Conservation (phyloP, 1,140 invertebrate genomes). For the Drosophila athabasca region DNA sequence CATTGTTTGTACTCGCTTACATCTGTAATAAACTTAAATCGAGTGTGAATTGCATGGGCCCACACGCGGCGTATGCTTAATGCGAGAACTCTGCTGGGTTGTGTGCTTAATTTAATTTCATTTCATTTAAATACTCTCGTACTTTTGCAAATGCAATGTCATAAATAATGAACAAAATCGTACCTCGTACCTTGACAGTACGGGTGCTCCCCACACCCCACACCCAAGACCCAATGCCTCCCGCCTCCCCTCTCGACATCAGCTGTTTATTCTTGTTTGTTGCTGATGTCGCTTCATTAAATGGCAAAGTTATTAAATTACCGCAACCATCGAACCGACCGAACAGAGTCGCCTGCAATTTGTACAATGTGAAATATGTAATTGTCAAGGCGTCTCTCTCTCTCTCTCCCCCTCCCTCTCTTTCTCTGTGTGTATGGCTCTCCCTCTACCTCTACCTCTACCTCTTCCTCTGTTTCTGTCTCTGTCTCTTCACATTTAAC, state of each 20-base stretch:
- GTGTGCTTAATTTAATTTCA: conserved; percentile 41
- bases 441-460: conserved; percentile 10
- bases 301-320: conserved; percentile 81
- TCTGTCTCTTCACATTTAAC: conserved; percentile 60
- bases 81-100: conserved; percentile 14
- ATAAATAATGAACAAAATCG: conserved; percentile 75
- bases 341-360: conserved; percentile 71
- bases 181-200: conserved; percentile 46
- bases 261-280: conserved; percentile 62
- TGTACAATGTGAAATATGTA: conserved; percentile 80
- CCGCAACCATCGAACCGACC: conserved; percentile 58
- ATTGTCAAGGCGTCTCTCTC: conserved; percentile 71
- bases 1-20: conserved; percentile 48
- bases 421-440: background rate
- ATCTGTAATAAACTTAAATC: conserved; percentile 62
- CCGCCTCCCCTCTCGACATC: conserved; percentile 32
- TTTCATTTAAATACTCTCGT: conserved; percentile 43
- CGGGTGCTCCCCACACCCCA: background rate
- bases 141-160: conserved; percentile 41
- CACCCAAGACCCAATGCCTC: background rate
- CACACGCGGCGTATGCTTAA: conserved; percentile 44
- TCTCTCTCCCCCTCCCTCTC: conserved; percentile 18
- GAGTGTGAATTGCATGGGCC: conserved; percentile 56
- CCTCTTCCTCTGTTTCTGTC: conserved; percentile 11
- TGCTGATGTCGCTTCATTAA: conserved; percentile 73